Evolutionary conservation across 2,888 invertebrate species (phyloP).

Genomic region (Apamea anceps): DNA sequence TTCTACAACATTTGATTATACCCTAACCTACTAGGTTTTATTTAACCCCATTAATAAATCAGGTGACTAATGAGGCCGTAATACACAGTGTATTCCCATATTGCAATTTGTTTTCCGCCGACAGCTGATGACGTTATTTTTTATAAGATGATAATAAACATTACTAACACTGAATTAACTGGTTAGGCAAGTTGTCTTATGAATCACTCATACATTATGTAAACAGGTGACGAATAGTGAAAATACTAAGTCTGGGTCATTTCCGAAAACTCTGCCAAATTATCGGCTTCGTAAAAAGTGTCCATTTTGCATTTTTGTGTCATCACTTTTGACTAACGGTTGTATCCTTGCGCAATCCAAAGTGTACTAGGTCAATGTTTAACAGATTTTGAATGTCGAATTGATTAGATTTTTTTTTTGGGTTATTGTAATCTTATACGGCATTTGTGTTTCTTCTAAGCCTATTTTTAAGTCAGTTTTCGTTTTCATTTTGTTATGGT

Average conservation of each 20-base stretch:
- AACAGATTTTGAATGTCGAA: slow-evolving; percentile 47
- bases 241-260: slow-evolving; percentile 68
- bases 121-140: slow-evolving; percentile 46
- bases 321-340: slow-evolving; percentile 41
- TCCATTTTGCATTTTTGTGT: slow-evolving; percentile 38
- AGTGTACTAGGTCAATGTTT: slow-evolving; percentile 54
- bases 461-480: not conserved
- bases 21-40: not conserved
- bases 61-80: slow-evolving; percentile 37
- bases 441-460: not conserved
- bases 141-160: slow-evolving; percentile 29
- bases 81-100: slow-evolving; percentile 56
- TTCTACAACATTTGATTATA: not conserved
- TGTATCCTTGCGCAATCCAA: slow-evolving; percentile 46
- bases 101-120: slow-evolving; percentile 48
- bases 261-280: slow-evolving; percentile 62
- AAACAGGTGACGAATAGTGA: slow-evolving; percentile 77
- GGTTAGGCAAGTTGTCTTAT: slow-evolving; percentile 53
- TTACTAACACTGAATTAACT: slow-evolving; percentile 47
- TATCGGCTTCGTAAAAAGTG: slow-evolving; percentile 46
- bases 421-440: not conserved
- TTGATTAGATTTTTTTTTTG: slow-evolving; percentile 16
- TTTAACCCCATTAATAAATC: slow-evolving; percentile 17
- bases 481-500: not conserved
- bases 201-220: slow-evolving; percentile 73